A percentile compares a stretch with the other conserved stretches of the same genome.
phyloP scores from a whole-genome alignment of 2,113 vertebrate species.

The Grammomys dolichurus region DNA sequence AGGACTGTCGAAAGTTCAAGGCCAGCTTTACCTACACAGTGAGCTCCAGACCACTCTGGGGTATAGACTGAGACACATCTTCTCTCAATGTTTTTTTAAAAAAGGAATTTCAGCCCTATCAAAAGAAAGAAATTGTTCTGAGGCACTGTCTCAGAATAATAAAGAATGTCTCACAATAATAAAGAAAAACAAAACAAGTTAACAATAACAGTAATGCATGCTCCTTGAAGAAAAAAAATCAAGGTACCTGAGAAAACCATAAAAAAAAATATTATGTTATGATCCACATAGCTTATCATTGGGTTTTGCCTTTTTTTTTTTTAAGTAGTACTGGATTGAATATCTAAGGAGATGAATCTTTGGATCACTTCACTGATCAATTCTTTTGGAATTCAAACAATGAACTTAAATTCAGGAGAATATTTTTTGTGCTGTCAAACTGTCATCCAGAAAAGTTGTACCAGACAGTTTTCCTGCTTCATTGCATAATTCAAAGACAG shows the following conservation, averaged over 20 bases:
- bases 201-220: neutral
- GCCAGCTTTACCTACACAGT: neutral
- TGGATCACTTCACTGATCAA: neutral
- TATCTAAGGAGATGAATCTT: neutral
- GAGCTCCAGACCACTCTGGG: too few species aligned
- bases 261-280: neutral
- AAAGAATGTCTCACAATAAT: neutral
- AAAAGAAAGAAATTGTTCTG: too few species aligned
- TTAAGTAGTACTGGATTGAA: neutral
- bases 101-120: too few species aligned
- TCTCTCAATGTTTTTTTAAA: neutral
- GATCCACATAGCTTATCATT: neutral
- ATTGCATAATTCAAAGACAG: neutral
- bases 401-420: neutral
- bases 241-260: neutral
- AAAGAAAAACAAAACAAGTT: neutral
- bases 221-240: neutral
- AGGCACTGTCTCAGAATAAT: neutral
- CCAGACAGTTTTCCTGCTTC: neutral
- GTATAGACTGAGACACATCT: neutral
- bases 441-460: too few species aligned
- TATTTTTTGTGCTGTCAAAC: neutral
- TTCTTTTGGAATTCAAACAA: neutral
- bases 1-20: neutral
- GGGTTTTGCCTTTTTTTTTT: conserved; percentile 1